Percentiles rank a stretch among this genome's conserved stretches.
Conservation (phyloP, 2,797 vertebrate species). For the Helostoma temminkii region DNA sequence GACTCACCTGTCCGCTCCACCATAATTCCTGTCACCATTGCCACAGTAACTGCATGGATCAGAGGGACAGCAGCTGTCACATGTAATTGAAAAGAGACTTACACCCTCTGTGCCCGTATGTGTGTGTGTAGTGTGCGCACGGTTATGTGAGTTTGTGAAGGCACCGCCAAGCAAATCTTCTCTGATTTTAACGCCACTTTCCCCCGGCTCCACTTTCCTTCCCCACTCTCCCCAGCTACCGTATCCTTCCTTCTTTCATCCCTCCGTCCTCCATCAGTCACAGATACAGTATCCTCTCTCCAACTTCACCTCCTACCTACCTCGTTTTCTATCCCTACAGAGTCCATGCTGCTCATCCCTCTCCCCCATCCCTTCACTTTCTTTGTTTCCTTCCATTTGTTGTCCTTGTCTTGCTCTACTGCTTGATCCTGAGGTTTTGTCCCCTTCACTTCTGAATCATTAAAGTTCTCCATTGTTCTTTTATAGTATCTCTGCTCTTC, state of each 20-base stretch:
- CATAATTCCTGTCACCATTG: conserved; percentile 80
- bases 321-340: not conserved
- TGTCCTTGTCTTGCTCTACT: conserved; percentile 9
- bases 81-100: conserved; percentile 85
- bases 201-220: conserved; percentile 27
- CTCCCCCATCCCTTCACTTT: conserved; percentile 2
- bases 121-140: conserved; percentile 15
- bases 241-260: conserved; percentile 42
- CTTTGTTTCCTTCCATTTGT: not conserved
- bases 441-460: conserved; percentile 5
- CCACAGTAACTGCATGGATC: conserved; percentile 78
- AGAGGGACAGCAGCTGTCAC: conserved; percentile 82
- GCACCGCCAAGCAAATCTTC: conserved; percentile 72
- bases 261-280: conserved; percentile 43
- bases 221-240: conserved; percentile 17
- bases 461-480: conserved; percentile 14
- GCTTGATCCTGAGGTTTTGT: conserved; percentile 9
- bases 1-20: conserved; percentile 78
- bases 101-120: conserved; percentile 58
- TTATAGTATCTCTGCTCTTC: not conserved
- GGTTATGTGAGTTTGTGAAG: conserved; percentile 49
- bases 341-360: conserved; percentile 18
- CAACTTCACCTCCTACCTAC: conserved; percentile 33
- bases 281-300: conserved; percentile 27
- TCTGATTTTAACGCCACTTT: conserved; percentile 71